These are phyloP conservation scores for Asobara japonica DNA, from an alignment of 1,140 invertebrate species.

Conservation along the genomic window DNA sequence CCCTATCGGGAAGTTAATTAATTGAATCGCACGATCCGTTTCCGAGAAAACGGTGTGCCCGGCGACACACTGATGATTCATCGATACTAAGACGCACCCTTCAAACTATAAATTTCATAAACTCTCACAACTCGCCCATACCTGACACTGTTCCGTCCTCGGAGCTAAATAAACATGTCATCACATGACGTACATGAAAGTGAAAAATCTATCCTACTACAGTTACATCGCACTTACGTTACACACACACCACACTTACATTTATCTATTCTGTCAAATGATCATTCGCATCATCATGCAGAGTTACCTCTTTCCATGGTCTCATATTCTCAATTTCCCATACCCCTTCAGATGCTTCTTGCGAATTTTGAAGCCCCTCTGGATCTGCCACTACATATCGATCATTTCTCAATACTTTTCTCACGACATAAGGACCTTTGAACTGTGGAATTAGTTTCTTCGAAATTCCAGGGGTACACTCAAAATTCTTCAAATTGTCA, in stretches of 20 bases:
- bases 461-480: constrained; percentile 34
- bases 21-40: too few relatives aligned
- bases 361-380: constrained; percentile 40
- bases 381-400: constrained; percentile 39
- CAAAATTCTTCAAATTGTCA: constrained; percentile 35
- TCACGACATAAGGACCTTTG: constrained; percentile 40
- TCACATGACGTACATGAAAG: not conserved
- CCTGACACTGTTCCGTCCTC: constrained; percentile 11
- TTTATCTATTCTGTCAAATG: not conserved
- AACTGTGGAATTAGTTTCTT: constrained; percentile 43
- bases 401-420: constrained; percentile 38
- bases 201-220: not conserved
- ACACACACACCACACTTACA: not conserved
- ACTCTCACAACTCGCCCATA: not conserved
- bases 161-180: not conserved
- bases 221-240: not conserved
- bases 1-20: too few relatives aligned
- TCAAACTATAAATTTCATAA: too few relatives aligned
- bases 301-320: constrained; percentile 1
- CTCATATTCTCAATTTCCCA: constrained; percentile 17
- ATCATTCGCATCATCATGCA: not conserved
- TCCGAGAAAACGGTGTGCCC: too few relatives aligned
- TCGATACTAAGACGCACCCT: too few relatives aligned
- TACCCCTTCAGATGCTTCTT: constrained; percentile 40
- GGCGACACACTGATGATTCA: too few relatives aligned